These are phyloP conservation scores for Takifugu bimaculatus DNA, from an alignment of 2,113 vertebrate genomes.

Conservation along the genomic window DNA sequence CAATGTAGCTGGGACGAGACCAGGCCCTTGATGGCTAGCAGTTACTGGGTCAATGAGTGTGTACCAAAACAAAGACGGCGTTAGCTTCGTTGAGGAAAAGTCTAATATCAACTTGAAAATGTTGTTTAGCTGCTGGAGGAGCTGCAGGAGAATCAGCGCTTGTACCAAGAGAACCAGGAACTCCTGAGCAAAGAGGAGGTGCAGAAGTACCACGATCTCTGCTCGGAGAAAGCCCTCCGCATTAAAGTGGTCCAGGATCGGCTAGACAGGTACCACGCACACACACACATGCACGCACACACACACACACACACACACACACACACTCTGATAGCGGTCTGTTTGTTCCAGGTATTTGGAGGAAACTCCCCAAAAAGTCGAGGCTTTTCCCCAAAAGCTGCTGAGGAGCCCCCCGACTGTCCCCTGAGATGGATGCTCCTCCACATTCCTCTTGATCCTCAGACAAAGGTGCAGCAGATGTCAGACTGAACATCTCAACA, in stretches of 20 bases:
- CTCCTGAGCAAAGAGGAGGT: conserved; percentile 61
- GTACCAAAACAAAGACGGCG: too few species aligned
- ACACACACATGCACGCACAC: conserved; percentile 1
- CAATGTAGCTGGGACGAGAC: too few species aligned
- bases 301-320: background rate
- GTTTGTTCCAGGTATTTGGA: conserved; percentile 29
- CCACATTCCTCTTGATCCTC: background rate
- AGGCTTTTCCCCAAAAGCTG: conserved; percentile 9
- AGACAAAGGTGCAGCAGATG: background rate
- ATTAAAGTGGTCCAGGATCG: conserved; percentile 16
- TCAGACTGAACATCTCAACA: background rate
- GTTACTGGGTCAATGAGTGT: too few species aligned
- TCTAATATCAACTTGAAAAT: too few species aligned
- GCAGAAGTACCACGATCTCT: conserved; percentile 62
- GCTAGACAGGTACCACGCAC: conserved; percentile 21
- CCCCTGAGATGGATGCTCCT: background rate
- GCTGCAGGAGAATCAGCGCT: conserved; percentile 74
- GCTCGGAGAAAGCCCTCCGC: conserved; percentile 58
- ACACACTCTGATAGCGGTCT: background rate
- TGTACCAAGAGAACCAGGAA: conserved; percentile 75
- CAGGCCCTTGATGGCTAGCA: too few species aligned
- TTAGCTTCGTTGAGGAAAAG: too few species aligned
- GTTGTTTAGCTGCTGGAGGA: conserved; percentile 47
- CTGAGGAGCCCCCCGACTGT: conserved; percentile 19
- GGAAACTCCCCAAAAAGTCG: conserved; percentile 13